phyloP scores from a whole-genome alignment of 1,140 invertebrate genomes.

The Ostrea denselamellosa region DNA sequence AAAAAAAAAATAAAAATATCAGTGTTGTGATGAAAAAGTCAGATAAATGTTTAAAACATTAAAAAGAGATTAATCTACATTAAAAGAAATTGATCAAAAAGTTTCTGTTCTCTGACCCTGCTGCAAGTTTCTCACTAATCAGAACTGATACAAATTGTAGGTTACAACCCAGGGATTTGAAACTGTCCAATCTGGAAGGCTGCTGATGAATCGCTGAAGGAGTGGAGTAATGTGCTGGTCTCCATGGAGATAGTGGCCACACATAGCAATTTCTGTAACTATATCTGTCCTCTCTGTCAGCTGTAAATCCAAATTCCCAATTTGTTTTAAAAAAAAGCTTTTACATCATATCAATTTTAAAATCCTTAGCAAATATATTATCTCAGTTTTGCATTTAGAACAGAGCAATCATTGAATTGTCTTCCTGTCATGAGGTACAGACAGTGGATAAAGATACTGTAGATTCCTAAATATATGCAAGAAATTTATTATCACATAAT shows the following conservation, averaged over 20 bases:
- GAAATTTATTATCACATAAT: too few relatives aligned
- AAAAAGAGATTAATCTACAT: neutral
- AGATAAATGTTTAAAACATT: neutral
- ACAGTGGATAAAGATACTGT: too few relatives aligned
- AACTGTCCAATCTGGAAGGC: conserved; percentile 60
- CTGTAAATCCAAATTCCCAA: neutral
- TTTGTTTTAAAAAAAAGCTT: too few relatives aligned
- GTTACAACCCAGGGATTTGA: conserved; percentile 51
- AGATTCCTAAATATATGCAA: too few relatives aligned
- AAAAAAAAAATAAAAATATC: too few relatives aligned
- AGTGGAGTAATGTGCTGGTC: conserved; percentile 80
- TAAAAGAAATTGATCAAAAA: neutral
- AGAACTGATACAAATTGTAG: conserved; percentile 49
- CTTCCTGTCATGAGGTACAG: too few relatives aligned
- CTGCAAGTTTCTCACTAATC: neutral
- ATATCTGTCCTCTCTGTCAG: neutral
- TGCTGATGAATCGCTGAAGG: conserved; percentile 51
- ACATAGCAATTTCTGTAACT: conserved; percentile 81
- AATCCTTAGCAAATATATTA: too few relatives aligned
- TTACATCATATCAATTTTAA: too few relatives aligned
- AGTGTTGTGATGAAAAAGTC: too few relatives aligned
- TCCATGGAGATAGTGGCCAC: conserved; percentile 84
- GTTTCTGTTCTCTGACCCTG: neutral
- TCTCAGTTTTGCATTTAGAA: too few relatives aligned
- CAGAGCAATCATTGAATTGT: too few relatives aligned